phyloP scores from a whole-genome alignment of 2,113 vertebrate genomes.

The Ploceus nigricollis region DNA sequence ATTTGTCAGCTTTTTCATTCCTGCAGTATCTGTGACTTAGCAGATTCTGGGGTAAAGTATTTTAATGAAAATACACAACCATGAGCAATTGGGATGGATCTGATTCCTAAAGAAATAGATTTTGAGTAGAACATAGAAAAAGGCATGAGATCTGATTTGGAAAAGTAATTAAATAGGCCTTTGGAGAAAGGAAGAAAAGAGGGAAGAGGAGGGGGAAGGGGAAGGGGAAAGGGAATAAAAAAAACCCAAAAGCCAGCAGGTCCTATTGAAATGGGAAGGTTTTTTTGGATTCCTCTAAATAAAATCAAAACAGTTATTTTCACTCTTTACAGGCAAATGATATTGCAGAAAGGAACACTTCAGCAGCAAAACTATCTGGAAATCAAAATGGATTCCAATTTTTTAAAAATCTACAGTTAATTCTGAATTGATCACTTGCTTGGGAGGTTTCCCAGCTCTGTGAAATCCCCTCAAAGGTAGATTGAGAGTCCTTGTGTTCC shows the following conservation, averaged over 20 bases:
- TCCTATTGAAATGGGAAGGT: not conserved
- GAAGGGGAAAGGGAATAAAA: not conserved
- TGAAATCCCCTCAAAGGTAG: not conserved
- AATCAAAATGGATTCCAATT: not conserved
- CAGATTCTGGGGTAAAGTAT: not conserved
- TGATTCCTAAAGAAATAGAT: not conserved
- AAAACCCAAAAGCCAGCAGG: not conserved
- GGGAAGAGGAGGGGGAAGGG: accelerated
- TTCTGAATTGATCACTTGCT: not conserved
- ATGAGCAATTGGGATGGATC: not conserved
- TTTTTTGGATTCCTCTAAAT: not conserved
- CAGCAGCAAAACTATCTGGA: not conserved
- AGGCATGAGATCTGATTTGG: not conserved
- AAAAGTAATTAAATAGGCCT: not conserved
- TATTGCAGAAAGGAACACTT: not conserved
- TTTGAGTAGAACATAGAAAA: not conserved
- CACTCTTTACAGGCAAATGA: not conserved
- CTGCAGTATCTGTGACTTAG: not conserved
- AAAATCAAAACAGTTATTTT: not conserved
- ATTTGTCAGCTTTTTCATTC: not conserved
- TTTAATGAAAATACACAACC: not conserved
- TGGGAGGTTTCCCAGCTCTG: not conserved
- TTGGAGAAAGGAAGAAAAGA: not conserved
- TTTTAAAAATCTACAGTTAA: not conserved
- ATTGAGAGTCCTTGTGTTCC: not conserved